These are phyloP conservation scores for Schizaphis graminum DNA, from an alignment of 2,888 invertebrate species.

Conservation along the genomic window DNA sequence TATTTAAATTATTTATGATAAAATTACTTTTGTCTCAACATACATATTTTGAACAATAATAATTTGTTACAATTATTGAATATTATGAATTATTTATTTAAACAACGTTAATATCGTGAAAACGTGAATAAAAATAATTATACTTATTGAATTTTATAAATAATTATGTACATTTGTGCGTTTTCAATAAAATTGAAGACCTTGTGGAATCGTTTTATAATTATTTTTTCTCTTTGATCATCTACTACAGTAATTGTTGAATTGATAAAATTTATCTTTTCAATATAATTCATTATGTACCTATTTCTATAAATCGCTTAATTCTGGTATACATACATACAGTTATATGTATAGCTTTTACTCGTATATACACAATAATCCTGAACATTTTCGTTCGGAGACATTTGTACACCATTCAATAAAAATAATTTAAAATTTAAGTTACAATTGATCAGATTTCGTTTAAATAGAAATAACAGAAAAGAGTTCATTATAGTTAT, in stretches of 20 bases:
- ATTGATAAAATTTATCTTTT: not conserved
- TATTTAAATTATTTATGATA: not conserved
- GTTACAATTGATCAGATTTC: not conserved
- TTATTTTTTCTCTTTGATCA: not conserved
- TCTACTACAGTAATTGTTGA: not conserved
- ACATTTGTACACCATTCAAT: not conserved
- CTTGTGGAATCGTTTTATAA: not conserved
- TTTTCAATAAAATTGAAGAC: not conserved
- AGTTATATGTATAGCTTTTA: not conserved
- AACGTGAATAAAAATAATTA: not conserved
- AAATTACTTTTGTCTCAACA: not conserved
- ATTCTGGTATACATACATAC: not conserved
- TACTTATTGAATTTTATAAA: not conserved
- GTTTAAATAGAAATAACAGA: slow-evolving; percentile 3
- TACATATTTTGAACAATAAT: not conserved
- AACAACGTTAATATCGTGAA: not conserved
- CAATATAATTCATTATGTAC: not conserved
- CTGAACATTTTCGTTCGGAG: not conserved
- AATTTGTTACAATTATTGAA: not conserved
- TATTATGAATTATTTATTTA: not conserved
- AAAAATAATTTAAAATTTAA: not conserved
- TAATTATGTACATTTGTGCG: not conserved
- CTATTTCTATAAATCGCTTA: not conserved
- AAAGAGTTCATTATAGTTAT: slow-evolving; percentile 18
- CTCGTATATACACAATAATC: not conserved